phyloP scores from a whole-genome alignment of 1,140 invertebrate species.

The Caligus rogercresseyi region DNA sequence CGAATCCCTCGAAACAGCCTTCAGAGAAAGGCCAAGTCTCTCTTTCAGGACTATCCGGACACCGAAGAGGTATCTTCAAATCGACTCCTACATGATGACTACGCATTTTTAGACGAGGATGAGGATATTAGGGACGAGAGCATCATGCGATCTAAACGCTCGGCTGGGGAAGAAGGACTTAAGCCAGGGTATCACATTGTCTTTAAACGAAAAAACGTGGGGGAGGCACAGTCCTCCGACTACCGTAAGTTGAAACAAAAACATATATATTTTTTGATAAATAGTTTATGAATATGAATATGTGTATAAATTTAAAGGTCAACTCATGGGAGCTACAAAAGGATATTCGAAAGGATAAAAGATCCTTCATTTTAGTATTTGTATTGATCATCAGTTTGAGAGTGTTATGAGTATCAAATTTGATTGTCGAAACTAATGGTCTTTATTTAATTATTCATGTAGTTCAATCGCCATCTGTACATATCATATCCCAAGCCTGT shows the following conservation, averaged over 20 bases:
- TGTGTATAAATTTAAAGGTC: constrained; percentile 15
- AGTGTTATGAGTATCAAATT: too few relatives aligned
- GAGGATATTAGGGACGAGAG: constrained; percentile 30
- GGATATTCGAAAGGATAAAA: background rate
- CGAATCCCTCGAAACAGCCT: constrained; percentile 16
- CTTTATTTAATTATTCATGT: too few relatives aligned
- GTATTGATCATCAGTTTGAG: too few relatives aligned
- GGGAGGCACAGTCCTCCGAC: constrained; percentile 41
- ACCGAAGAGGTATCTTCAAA: constrained; percentile 15
- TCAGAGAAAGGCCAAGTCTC: background rate
- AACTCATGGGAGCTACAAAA: background rate
- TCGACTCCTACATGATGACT: constrained; percentile 45
- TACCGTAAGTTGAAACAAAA: constrained; percentile 38
- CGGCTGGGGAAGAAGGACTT: background rate
- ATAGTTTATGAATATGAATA: constrained; percentile 5
- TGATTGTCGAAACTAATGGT: too few relatives aligned
- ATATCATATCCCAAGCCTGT: too few relatives aligned
- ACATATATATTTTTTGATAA: background rate
- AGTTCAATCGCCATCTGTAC: too few relatives aligned
- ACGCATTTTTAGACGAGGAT: constrained; percentile 47
- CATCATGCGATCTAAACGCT: constrained; percentile 9
- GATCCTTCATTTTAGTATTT: constrained; percentile 5
- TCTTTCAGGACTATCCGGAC: background rate
- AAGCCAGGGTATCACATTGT: constrained; percentile 36
- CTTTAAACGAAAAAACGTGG: constrained; percentile 38